Base-by-base conservation (phyloP, 2,888 invertebrate genomes). In the Escarpia spicata region DNA sequence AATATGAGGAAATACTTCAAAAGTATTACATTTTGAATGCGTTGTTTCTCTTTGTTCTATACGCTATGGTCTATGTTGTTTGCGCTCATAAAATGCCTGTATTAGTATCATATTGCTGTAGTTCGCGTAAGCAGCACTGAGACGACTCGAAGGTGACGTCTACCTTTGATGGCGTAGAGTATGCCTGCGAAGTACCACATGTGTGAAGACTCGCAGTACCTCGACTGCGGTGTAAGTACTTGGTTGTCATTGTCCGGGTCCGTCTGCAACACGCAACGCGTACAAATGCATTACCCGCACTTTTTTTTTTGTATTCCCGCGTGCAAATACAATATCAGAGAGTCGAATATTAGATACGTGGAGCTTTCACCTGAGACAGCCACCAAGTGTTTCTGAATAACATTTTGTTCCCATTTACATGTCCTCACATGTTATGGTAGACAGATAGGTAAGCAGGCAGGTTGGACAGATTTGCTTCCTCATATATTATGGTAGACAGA, bases 121-220 rank as follows among this genome's bases (percentile, higher is more conserved):
- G 75, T 75, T 75, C 4, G n/a, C n/a, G 19, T 26, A 75, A 26
- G n/a, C 26, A 15, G 6, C n/a, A n/a, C 52, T 26, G 6, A 26
- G 26, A n/a, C 75, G n/a, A 26, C 75, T 12, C 52, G 52, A 52
- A 52, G 52, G 10, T 52, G 60, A 26, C 31, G 31, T 91, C 75
- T 92, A 93, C 95, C 95, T 93, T 95, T 94, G 19, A 95, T 93
- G 10, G 93, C 94, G 91, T 94, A 95, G 37, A 95, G 91, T 19
- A 94, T 93, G 6, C 94, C 94, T 12, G 94, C 93, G 93, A 94
- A 95, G 92, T 95, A 95, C 94, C 94, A 94, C 94, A 94, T 94
- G 44, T 95, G 93, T 3, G 92, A 45, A 0, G 94, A 94, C 91
- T 94, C 94, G 91, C 95, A 95, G 92, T 92, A 94, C 43, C 93